Evolutionary conservation across 2,888 invertebrate genomes (phyloP).

Genomic region (Plebejus anna): DNA sequence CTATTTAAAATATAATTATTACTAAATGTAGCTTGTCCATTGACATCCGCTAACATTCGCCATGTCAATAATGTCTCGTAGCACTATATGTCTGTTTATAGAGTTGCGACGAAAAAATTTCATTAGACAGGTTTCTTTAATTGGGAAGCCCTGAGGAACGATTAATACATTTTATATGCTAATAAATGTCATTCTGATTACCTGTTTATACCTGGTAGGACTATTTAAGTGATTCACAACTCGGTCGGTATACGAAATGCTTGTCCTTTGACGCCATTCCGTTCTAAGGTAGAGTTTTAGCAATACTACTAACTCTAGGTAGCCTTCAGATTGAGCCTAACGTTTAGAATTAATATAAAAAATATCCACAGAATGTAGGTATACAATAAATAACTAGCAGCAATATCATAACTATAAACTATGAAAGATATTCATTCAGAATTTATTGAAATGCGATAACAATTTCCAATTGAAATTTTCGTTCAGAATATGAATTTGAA

Average conservation of each 20-base stretch:
- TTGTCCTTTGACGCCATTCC: neutral
- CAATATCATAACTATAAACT: neutral
- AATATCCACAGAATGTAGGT: neutral
- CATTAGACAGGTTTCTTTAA: neutral
- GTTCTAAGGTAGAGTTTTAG: neutral
- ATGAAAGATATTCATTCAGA: neutral
- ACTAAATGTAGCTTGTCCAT: no score
- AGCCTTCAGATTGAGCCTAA: neutral
- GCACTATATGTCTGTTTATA: neutral
- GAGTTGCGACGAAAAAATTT: neutral
- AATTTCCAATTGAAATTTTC: slow-evolving; percentile 16
- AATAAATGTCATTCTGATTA: slow-evolving; percentile 7
- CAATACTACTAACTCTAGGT: neutral
- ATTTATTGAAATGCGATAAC: slow-evolving; percentile 13
- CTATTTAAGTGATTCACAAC: neutral
- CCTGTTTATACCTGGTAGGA: slow-evolving; percentile 6
- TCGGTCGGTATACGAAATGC: neutral
- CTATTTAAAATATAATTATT: no score
- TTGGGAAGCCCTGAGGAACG: neutral
- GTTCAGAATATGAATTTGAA: slow-evolving; percentile 23
- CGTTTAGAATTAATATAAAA: neutral
- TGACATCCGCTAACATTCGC: no score
- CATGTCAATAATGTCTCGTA: neutral
- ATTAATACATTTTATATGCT: neutral
- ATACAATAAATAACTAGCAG: neutral